Evolutionary conservation across 2,888 invertebrate genomes (phyloP).

Genomic region (Myathropa florea): DNA sequence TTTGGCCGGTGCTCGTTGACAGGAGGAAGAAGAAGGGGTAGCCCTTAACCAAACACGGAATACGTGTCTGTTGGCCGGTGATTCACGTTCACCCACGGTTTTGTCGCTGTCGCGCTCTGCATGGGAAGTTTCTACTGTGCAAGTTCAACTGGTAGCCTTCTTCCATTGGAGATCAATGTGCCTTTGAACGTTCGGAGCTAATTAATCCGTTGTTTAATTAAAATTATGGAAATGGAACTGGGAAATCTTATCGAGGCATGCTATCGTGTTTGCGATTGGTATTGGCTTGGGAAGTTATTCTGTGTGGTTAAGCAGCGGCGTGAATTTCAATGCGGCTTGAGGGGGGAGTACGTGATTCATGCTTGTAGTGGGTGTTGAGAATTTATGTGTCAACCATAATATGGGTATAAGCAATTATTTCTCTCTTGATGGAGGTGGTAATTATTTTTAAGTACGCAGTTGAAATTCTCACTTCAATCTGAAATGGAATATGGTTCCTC

Average conservation of each 20-base stretch:
- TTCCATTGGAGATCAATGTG: slow-evolving; percentile 30
- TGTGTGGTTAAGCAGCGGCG: neutral
- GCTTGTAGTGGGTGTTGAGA: neutral
- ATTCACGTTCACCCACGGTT: slow-evolving; percentile 44
- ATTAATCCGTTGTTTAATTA: slow-evolving; percentile 26
- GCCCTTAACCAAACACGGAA: slow-evolving; percentile 41
- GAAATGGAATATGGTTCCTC: neutral
- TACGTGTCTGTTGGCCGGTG: neutral
- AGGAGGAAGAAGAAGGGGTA: neutral
- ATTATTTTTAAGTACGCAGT: neutral
- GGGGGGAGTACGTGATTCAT: neutral
- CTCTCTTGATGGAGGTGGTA: neutral
- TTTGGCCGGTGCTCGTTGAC: neutral
- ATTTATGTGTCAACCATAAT: neutral
- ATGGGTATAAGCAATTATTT: neutral
- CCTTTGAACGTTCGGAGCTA: slow-evolving; percentile 7
- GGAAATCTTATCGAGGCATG: slow-evolving; percentile 10
- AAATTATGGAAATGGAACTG: slow-evolving; percentile 14
- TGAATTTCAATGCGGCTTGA: neutral
- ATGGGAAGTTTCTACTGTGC: neutral
- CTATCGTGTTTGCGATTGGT: neutral
- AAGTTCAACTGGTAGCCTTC: slow-evolving; percentile 11
- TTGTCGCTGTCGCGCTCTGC: neutral
- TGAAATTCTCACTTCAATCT: neutral
- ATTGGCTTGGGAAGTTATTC: neutral